Evolutionary conservation across 2,888 invertebrate species (phyloP), one percentile per base, ranked within the genome.

Genomic region (Chrysotoxum bicinctum): DNA sequence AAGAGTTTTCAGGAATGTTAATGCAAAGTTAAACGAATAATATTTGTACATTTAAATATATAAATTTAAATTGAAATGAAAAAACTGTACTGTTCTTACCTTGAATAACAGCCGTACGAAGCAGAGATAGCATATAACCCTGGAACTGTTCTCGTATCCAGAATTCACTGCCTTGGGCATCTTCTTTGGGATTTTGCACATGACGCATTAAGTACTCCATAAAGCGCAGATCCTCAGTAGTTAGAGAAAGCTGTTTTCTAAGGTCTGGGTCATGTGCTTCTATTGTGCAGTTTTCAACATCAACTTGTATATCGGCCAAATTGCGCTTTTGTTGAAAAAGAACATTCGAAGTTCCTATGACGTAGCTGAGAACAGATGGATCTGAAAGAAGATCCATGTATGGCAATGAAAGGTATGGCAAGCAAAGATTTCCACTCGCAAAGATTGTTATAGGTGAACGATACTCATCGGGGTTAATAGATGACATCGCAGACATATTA

Each of bases 301-400:
- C 98, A 2, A 99, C 95, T 72, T 99, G 92, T 19, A 98, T 97
- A 92, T 99, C 99, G 85, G 97, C 96, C 64, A 98, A 92, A 89
- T 98, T 97, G 84, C 96, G 94, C 90, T 98, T 98, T 91, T 99
- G 99, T 91, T 98, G 97, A 91, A 99, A 99, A 43, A 99, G 93
- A n/a, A 98, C 96, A 93, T 99, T 99, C 16, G 99, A 99, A n/a
- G 99, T 99, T 45, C 99, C 99, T 78, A 98, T 96, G 54, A 98
- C 93, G 92, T 96, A 97, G 32, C 96, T 96, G 84, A 96, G 93
- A 8, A 98, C 97, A 88, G 97, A 96, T 4, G 96, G 94, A 91
- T 98, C 98, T 64, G 95, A 95, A 72, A 99, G 92, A 75, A 98
- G 93, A 92, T 99, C 99, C 93, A 99, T 94, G 91, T 98, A 98